Evolutionary conservation across 1,140 invertebrate species (phyloP), one percentile per base, ranked within the genome.

Genomic region (Gryllus bimaculatus): DNA sequence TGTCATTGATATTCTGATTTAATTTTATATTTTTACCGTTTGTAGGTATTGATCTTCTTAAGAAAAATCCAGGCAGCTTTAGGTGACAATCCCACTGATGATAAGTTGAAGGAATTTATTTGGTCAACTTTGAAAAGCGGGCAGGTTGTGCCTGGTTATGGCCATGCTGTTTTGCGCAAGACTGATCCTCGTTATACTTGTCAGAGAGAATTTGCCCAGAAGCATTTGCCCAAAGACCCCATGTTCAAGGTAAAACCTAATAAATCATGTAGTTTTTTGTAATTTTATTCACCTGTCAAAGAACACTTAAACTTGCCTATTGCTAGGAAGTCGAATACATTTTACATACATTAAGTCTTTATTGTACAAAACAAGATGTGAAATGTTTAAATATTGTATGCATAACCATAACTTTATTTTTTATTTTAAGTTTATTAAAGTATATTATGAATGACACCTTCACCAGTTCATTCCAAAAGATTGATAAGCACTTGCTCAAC

Each of bases 121-220:
- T 95, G 95, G 93, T 96, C 96, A 84, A 97, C 96, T 0, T 88
- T 99, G 15, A 98, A 98, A 87, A 93, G 93, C 75, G 97, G 97
- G 82, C 94, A 97, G 86, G 97, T 99, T 66, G 95, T 99, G 47
- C 97, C 97, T 78, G 97, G 97, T 47, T 99, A 98, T 84, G 97
- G 97, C 10, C 97, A 99, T 85, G 97, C 97, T 83, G 97, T 99
- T 7, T 90, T 99, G 18, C 91, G 97, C 79, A 98, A 98, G 87
- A 99, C 97, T 81, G 97, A 99, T 88, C 97, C 97, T 49, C 91
- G 79, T 20, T 97, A 96, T 84, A 95, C 92, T 15, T 97, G 95
- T 87, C 97, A 98, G 87, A 90, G 96, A 79, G 96, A 98, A 85
- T 99, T 99, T 86, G 96, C 96, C 4, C 87, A 96, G 80, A 97